Evolutionary conservation across 2,797 vertebrate species (phyloP), one percentile per base, ranked within the genome.

Genomic region (Semaprochilodus insignis): DNA sequence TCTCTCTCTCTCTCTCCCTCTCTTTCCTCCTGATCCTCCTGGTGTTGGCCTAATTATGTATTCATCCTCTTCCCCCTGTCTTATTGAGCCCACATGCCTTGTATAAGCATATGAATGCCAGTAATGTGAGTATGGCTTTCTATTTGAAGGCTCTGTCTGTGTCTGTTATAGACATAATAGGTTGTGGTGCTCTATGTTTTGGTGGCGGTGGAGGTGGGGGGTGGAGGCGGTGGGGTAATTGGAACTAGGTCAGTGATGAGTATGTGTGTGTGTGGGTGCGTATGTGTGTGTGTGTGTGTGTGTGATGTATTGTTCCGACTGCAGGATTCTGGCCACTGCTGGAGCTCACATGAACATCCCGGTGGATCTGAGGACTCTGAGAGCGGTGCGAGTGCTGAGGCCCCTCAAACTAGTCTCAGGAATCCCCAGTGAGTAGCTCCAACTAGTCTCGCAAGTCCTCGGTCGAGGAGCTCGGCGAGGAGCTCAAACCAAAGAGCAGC

Each of bases 271-370:
- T 31, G 3, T 31, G 31, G 1, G 31, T 31, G 63, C 54, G 44
- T 63, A 44, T 60, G 54, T 76, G 2, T 80, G 62, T 76, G 8
- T 80, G 73, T 63, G 63, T 57, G 40, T 77, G 54, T 65, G 65
- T 71, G 74, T 71, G 88, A 21, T 88, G 87, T 90, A 69, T 85
- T 10, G 87, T 36, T 82, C 87, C 84, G 65, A 13, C 52, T 52
- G 2, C 93, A 99, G 98, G 90, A 99, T 99, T 90, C 90, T 99
- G 52, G 98, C 98, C 86, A 99, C 97, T 0, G 97, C 97, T 0
- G 98, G 97, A 63, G 97, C 98, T 4, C 97, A 99, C 92, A 99
- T 99, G 96, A 99, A 99, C 94, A 99, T 98, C 74, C 98, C 98
- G 0, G 97, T 99, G 78, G 98, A 99, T 91, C 95, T 99, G 87